Conservation (phyloP, 1,140 invertebrate genomes). For the Danaus melanippus region DNA sequence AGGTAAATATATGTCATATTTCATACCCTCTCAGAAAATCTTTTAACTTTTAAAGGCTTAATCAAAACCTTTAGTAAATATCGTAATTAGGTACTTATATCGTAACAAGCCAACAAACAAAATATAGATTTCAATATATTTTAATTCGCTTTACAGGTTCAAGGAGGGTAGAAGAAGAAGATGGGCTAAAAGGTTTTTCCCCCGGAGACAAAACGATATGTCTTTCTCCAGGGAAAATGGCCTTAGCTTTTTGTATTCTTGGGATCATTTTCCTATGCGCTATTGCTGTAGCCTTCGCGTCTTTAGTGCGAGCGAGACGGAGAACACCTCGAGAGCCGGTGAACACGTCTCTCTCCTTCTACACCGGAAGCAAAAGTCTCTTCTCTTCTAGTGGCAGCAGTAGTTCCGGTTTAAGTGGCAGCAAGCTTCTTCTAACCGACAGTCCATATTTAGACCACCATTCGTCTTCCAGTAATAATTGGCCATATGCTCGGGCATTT, state of each 20-base stretch:
- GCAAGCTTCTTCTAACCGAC: conserved; percentile 66
- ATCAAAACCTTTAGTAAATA: too few relatives aligned
- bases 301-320: conserved; percentile 74
- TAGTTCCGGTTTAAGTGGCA: conserved; percentile 69
- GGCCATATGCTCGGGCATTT: conserved; percentile 68
- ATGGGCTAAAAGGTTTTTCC: conserved; percentile 56
- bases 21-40: background rate
- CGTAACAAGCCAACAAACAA: too few relatives aligned
- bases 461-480: conserved; percentile 68
- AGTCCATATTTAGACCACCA: conserved; percentile 71
- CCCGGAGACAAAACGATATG: conserved; percentile 78
- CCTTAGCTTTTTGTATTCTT: conserved; percentile 78
- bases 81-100: too few relatives aligned
- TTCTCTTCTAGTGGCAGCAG: conserved; percentile 69
- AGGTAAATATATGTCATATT: conserved; percentile 39
- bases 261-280: conserved; percentile 79
- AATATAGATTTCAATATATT: too few relatives aligned
- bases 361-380: conserved; percentile 69
- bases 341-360: conserved; percentile 68
- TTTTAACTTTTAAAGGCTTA: too few relatives aligned
- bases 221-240: conserved; percentile 80
- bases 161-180: conserved; percentile 53
- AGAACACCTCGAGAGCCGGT: conserved; percentile 54
- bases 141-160: conserved; percentile 39
- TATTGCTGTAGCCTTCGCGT: conserved; percentile 77